Base-by-base conservation (phyloP, 2,888 invertebrate genomes). In the Entomobrya multifasciata region DNA sequence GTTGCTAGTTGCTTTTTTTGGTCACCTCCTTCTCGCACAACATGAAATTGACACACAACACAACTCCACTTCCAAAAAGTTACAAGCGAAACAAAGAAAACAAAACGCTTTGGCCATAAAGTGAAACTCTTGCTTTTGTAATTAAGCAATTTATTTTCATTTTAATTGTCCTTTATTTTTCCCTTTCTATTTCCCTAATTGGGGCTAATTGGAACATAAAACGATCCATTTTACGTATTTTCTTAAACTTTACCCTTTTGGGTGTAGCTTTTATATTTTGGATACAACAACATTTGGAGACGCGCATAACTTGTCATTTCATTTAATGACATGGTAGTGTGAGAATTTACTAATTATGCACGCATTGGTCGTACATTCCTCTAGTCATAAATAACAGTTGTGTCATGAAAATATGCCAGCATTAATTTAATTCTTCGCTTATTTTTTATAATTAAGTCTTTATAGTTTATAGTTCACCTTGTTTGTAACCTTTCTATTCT, bases 81-180 rank as follows among this genome's bases (percentile, higher is more conserved):
- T 4, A 36, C n/a, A 8, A 8, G 36, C 36, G 36, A 36, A 36
- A 36, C 5, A 6, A 36, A 36, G 8, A 36, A 36, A 36, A 36
- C 36, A 36, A 36, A 36, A 36, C 36, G 36, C 8, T 36, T 36
- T 36, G 36, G 36, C 36, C 25, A 62, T 62, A n/a, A 62, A 62
- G 4, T 62, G 62, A 62, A 62, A 62, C 30, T n/a, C n/a, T 62
- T 62, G n/a, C 62, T 25, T 25, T 30, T 15, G 4, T 62, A 15
- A 30, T 27, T 62, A n/a, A n/a, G 30, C n/a, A 62, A 27, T 27
- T 62, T 62, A 62, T 62, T 62, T 30, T 30, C 25, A 11, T 30
- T 62, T 62, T 62, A 62, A 15, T 30, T 1, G 30, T n/a, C n/a
- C n/a, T 62, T 62, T 62, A 30, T 62, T 62, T 30, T 62, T 57